Evolutionary conservation across 2,797 vertebrate genomes (phyloP).

Genomic region (Onychomys leucogaster): DNA sequence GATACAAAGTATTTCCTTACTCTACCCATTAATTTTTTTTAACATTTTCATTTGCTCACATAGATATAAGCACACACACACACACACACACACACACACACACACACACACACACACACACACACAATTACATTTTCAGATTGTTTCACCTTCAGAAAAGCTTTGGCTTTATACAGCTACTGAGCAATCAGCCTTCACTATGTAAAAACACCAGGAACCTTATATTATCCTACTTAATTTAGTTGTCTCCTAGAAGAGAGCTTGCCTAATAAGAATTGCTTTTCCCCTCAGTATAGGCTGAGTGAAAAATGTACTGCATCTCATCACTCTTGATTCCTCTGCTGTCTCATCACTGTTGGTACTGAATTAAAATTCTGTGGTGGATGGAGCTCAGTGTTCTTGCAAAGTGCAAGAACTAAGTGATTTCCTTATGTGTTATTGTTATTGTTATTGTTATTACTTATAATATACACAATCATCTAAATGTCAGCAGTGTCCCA

Average conservation of each 20-base stretch:
- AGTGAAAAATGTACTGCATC: not conserved
- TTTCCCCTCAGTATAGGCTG: not conserved
- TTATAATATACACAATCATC: slow-evolving; percentile 30
- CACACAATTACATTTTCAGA: not conserved
- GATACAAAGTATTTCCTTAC: slow-evolving; percentile 26
- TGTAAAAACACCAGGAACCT: not conserved
- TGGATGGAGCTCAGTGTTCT: slow-evolving; percentile 3
- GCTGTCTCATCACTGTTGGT: slow-evolving; percentile 29
- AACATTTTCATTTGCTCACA: not conserved
- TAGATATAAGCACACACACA: not conserved
- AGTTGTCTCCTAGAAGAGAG: not conserved
- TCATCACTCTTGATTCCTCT: slow-evolving; percentile 4
- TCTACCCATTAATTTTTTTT: not conserved
- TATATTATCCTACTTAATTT: slow-evolving; percentile 16
- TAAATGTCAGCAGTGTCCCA: slow-evolving; percentile 38
- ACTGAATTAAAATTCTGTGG: slow-evolving; percentile 56
- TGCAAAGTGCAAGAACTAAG: not conserved
- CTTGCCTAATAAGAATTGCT: not conserved
- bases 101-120: not conserved
- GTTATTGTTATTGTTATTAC: slow-evolving; percentile 53
- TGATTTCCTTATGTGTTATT: slow-evolving; percentile 27
- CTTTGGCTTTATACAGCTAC: not conserved
- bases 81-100: not conserved
- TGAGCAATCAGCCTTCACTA: slow-evolving; percentile 16
- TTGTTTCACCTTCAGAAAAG: not conserved